A percentile compares a stretch with the other conserved stretches of the same genome.
Conservation (phyloP, 2,113 vertebrate genomes). For the Rhegmatorhina hoffmannsi region DNA sequence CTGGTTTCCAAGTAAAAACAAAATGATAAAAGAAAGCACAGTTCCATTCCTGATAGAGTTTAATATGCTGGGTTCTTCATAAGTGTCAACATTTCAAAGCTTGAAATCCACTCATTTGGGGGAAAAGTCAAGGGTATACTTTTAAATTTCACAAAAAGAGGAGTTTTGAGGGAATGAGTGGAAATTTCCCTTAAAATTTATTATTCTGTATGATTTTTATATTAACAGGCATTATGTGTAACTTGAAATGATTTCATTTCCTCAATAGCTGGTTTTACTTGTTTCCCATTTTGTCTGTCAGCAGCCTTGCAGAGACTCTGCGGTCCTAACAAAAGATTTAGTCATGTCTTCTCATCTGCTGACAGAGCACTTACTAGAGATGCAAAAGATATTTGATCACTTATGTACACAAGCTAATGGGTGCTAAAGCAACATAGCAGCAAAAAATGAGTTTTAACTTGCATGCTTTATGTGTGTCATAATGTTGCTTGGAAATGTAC, state of each 20-base stretch:
- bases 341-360: conserved; percentile 58
- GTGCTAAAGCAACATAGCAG: not conserved
- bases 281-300: conserved; percentile 54
- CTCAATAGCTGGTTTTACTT: conserved; percentile 55
- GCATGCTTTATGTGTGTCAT: conserved; percentile 42
- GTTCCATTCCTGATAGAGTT: not conserved
- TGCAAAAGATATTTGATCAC: conserved; percentile 46
- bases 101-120: not conserved
- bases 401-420: conserved; percentile 46
- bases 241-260: conserved; percentile 59
- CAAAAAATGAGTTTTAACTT: conserved; percentile 63
- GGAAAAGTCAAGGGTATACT: not conserved
- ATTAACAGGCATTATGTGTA: not conserved
- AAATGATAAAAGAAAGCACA: not conserved
- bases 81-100: not conserved
- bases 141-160: not conserved
- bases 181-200: conserved; percentile 27
- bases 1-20: not conserved
- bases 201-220: conserved; percentile 10
- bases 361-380: conserved; percentile 62
- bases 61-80: not conserved
- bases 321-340: conserved; percentile 52
- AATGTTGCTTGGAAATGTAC: conserved; percentile 40
- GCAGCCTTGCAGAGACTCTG: conserved; percentile 42
- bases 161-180: not conserved